Evolutionary conservation across 2,888 invertebrate genomes (phyloP), one percentile per base, ranked within the genome.

Genomic region (Linnaemya vulpina): DNA sequence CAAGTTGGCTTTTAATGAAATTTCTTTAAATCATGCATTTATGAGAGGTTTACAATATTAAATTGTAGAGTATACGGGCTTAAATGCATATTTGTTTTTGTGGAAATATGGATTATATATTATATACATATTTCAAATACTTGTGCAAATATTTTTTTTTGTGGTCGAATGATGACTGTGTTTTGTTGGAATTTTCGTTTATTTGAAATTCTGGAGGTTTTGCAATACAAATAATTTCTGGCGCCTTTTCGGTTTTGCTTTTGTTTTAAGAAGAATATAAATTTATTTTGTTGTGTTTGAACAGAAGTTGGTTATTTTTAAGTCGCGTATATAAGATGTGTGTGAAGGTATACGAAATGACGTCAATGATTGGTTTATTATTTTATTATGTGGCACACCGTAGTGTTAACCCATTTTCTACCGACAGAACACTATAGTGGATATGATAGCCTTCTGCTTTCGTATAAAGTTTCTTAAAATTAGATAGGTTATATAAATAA

Each of bases 281-380:
- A n/a, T 53, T 70, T 43, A 53, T 46, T 70, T 30, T 38, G 25
- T 10, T 4, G n/a, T 25, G 17, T 67, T 67, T 71, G 35, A 62
- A 17, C 79, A 65, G 46, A 55, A 79, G 30, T 58, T 62, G 11
- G 20, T 53, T 60, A 74, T 74, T 62, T 60, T 68, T 74, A 81
- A 81, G 62, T 35, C 22, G 30, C 51, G 53, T 67, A 4, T 38
- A 10, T 3, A 38, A 70, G 15, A 53, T 51, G 51, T 2, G 20
- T 51, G 10, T 20, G 49, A 10, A 53, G 11, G 30, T 30, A 30
- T 30, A 20, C 25, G n/a, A 15, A 58, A 35, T 53, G 70, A 78
- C 62, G 53, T 70, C 53, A 71, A 25, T 62, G 25, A 38, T 51
- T 49, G 49, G 5, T 30, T 25, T 40, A 17, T 51, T 15, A 5